Conservation (phyloP, 64 coral and sea anemone species). For the Montipora foliosa region DNA sequence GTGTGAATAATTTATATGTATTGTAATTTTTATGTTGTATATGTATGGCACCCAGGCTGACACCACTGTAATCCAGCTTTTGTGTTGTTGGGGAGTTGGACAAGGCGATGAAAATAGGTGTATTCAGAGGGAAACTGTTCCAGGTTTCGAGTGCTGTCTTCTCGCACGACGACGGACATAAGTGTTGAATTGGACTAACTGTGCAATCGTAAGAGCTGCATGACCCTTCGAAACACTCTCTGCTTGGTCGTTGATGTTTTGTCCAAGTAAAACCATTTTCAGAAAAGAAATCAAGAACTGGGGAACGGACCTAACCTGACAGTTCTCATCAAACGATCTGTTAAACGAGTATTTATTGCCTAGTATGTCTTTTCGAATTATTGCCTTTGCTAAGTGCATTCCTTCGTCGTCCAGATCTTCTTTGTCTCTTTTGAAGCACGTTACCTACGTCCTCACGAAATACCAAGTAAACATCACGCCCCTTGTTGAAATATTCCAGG, state of each 20-base stretch:
- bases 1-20: no score
- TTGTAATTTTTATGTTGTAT: no score
- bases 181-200: conserved; percentile 16
- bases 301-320: conserved; percentile 42
- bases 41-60: no score
- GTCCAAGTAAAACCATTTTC: conserved; percentile 30
- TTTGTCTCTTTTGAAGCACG: conserved; percentile 14
- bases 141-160: no score
- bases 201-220: background rate
- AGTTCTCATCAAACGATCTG: conserved; percentile 59
- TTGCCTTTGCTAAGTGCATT: conserved; percentile 57
- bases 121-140: no score
- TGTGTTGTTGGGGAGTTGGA: no score
- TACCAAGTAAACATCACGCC: conserved; percentile 32
- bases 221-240: conserved; percentile 28
- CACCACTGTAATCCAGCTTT: no score
- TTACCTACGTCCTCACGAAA: conserved; percentile 43
- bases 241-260: conserved; percentile 22
- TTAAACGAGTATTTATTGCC: conserved; percentile 55
- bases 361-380: conserved; percentile 24
- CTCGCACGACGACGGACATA: background rate
- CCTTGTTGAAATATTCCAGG: conserved; percentile 53
- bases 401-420: conserved; percentile 50
- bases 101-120: no score
- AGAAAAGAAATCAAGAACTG: conserved; percentile 36